phyloP scores from a whole-genome alignment of 1,140 invertebrate genomes.

The Reticulitermes speratus region DNA sequence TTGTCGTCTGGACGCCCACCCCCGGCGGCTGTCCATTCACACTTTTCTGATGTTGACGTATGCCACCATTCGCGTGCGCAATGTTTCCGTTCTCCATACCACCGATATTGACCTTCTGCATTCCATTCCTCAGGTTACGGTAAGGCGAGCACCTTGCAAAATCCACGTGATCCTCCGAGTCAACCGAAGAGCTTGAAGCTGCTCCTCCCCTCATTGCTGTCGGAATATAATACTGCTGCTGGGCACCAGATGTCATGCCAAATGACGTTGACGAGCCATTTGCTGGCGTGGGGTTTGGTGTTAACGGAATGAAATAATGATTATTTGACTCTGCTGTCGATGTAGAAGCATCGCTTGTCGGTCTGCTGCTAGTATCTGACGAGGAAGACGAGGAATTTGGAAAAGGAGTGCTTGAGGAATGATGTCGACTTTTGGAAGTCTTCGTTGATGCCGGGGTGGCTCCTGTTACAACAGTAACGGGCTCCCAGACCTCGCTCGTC shows the following conservation, averaged over 20 bases:
- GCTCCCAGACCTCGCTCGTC: conserved; percentile 54
- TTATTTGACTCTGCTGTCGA: neutral
- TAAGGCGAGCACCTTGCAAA: neutral
- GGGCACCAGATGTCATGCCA: neutral
- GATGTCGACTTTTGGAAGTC: neutral
- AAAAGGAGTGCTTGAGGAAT: neutral
- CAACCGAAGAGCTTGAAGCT: conserved; percentile 22
- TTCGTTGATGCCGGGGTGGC: neutral
- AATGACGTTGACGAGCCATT: neutral
- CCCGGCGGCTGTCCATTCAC: neutral
- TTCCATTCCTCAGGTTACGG: conserved; percentile 25
- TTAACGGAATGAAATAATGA: conserved; percentile 19
- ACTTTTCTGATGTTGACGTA: neutral
- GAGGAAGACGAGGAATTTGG: conserved; percentile 8
- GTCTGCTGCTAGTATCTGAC: neutral
- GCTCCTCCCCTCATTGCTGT: conserved; percentile 33
- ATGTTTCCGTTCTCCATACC: neutral
- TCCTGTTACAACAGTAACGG: neutral
- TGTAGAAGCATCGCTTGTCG: neutral
- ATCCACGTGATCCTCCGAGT: conserved; percentile 28
- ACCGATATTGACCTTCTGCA: conserved; percentile 16
- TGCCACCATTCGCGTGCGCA: neutral
- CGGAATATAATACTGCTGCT: conserved; percentile 19
- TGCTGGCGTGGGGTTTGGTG: conserved; percentile 18
- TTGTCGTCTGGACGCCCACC: conserved; percentile 30